phyloP scores from a whole-genome alignment of 2,797 vertebrate genomes.

The Atherinosoma microstoma region DNA sequence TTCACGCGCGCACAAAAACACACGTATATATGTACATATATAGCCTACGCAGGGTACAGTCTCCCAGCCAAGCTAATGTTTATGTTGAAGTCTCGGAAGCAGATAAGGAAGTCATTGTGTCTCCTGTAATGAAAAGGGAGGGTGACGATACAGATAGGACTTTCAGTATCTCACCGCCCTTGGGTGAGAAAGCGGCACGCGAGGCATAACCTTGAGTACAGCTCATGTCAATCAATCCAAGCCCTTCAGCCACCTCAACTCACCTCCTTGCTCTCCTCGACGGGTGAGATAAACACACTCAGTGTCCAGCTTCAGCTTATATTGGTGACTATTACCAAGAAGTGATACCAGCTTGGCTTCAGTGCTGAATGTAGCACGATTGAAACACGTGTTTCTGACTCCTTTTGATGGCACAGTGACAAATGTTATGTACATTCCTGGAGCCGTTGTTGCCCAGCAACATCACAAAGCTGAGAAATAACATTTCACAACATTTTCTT shows the following conservation, averaged over 20 bases:
- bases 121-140: constrained; percentile 59
- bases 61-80: constrained; percentile 35
- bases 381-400: background rate
- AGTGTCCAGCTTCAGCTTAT: background rate
- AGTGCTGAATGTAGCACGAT: constrained; percentile 6
- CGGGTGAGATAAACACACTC: constrained; percentile 16
- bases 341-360: background rate
- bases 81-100: constrained; percentile 43
- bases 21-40: too few species aligned
- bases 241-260: background rate
- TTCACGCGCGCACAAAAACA: background rate
- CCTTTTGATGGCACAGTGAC: too few species aligned
- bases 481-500: background rate
- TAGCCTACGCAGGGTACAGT: background rate
- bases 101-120: constrained; percentile 67
- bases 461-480: background rate
- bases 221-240: constrained; percentile 42
- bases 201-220: constrained; percentile 42
- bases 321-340: constrained; percentile 25
- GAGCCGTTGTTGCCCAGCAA: background rate
- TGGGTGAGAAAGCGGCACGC: constrained; percentile 8
- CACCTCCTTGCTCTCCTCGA: background rate
- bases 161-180: constrained; percentile 43
- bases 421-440: background rate
- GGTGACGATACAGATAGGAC: constrained; percentile 50